Evolutionary conservation across 1,140 invertebrate species (phyloP).

Genomic region (Theocolax elegans): DNA sequence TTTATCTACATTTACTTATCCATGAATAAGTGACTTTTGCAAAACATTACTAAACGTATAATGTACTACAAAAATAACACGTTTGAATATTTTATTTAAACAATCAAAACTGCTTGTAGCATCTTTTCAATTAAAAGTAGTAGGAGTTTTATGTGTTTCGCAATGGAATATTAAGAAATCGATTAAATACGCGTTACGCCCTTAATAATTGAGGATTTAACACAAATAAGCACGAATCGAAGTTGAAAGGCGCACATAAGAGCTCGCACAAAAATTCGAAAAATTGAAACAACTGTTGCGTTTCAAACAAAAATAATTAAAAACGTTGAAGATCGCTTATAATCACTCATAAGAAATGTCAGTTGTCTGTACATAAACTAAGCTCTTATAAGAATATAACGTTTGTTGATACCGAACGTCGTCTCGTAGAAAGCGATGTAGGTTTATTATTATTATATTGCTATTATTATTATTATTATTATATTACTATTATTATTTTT

Average conservation of each 20-base stretch:
- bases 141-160: no score
- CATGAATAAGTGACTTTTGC: constrained; percentile 13
- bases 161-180: no score
- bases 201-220: constrained; percentile 23
- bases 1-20: no score
- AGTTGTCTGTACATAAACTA: constrained; percentile 34
- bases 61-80: background rate
- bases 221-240: constrained; percentile 22
- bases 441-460: constrained; percentile 37
- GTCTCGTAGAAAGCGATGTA: constrained; percentile 22
- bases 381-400: constrained; percentile 31
- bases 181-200: background rate
- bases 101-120: background rate
- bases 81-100: background rate
- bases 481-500: constrained; percentile 32
- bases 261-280: constrained; percentile 1
- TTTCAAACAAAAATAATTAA: no score
- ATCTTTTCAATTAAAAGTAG: no score
- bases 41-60: constrained; percentile 2
- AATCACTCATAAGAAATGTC: constrained; percentile 4
- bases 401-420: constrained; percentile 35
- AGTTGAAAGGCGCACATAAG: constrained; percentile 17
- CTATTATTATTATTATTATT: constrained; percentile 37
- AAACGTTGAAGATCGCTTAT: constrained; percentile 16
- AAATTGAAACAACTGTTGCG: no score